These are phyloP conservation scores for Hemithea aestivaria DNA, from an alignment of 2,888 invertebrate species.

Conservation along the genomic window DNA sequence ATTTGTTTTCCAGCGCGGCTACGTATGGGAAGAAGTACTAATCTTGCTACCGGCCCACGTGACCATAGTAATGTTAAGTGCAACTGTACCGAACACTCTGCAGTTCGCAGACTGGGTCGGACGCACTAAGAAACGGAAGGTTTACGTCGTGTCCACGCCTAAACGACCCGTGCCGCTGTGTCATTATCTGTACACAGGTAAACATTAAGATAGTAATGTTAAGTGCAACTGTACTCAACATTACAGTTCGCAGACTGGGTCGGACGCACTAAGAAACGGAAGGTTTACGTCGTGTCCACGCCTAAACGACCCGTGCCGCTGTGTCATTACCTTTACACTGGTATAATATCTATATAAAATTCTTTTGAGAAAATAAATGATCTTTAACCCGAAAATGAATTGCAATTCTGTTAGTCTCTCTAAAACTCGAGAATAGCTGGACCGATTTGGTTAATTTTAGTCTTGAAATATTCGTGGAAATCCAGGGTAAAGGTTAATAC, in stretches of 20 bases:
- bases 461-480: too few species aligned
- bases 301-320: constrained; percentile 96
- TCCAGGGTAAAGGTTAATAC: too few species aligned
- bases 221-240: constrained; percentile 89
- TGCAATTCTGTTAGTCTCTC: too few species aligned
- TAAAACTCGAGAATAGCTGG: too few species aligned
- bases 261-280: constrained; percentile 90
- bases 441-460: too few species aligned
- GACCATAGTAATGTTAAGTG: constrained; percentile 97
- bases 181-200: constrained; percentile 93
- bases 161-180: constrained; percentile 97
- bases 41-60: constrained; percentile 97
- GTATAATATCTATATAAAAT: too few species aligned
- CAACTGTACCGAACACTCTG: constrained; percentile 97
- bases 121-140: constrained; percentile 90
- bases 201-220: constrained; percentile 90
- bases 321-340: constrained; percentile 96
- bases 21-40: constrained; percentile 99
- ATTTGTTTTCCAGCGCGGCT: constrained; percentile 84
- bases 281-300: constrained; percentile 96
- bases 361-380: too few species aligned
- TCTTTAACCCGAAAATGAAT: too few species aligned
- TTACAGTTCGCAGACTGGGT: constrained; percentile 88
- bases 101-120: constrained; percentile 98
- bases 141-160: constrained; percentile 94